These are phyloP conservation scores for Rhyzopertha dominica DNA, from an alignment of 1,140 invertebrate genomes.

Conservation along the genomic window DNA sequence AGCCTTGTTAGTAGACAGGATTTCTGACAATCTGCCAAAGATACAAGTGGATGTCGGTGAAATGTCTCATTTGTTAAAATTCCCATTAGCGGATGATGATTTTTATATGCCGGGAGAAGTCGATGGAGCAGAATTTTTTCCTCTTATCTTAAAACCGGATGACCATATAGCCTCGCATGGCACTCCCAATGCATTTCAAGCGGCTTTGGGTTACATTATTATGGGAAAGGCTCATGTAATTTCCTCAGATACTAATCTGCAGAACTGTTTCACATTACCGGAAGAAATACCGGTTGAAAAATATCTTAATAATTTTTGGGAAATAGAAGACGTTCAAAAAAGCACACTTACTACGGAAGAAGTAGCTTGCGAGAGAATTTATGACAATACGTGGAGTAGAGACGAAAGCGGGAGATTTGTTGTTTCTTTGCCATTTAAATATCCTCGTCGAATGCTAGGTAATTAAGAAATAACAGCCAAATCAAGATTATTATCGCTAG, in stretches of 20 bases:
- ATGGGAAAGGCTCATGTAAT: conserved; percentile 2
- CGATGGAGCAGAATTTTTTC: not conserved
- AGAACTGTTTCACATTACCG: not conserved
- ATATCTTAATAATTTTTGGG: not conserved
- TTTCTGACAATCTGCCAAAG: no score
- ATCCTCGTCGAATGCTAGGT: no score
- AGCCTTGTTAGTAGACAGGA: no score
- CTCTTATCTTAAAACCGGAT: not conserved
- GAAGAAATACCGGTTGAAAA: not conserved
- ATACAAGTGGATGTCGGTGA: no score
- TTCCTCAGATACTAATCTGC: not conserved
- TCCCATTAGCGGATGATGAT: no score
- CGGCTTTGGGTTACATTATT: conserved; percentile 2
- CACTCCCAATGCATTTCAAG: not conserved
- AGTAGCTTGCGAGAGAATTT: conserved; percentile 2
- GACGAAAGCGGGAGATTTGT: no score
- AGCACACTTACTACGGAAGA: no score
- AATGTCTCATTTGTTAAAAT: no score
- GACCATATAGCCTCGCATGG: no score
- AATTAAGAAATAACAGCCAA: no score
- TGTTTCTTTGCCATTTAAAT: no score
- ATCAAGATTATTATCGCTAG: no score
- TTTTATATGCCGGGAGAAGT: not conserved
- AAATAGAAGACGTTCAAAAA: not conserved
- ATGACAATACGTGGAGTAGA: not conserved